These are phyloP conservation scores for Uloborus diversus DNA, from an alignment of 1,140 invertebrate genomes.

Conservation along the genomic window DNA sequence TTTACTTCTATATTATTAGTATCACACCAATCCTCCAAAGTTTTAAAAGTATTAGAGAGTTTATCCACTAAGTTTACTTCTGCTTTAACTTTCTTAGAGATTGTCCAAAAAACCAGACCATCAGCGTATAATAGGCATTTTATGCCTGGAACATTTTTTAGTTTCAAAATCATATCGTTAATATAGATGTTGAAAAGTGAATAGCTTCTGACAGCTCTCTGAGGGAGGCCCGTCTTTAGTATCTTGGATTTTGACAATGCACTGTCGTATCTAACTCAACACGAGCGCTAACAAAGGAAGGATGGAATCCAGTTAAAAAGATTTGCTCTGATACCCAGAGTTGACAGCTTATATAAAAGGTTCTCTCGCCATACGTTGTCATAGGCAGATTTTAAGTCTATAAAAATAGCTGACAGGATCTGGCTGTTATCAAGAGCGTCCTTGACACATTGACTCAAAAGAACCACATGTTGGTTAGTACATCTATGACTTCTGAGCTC, in stretches of 20 bases:
- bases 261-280: too few species aligned
- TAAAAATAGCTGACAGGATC: conserved; percentile 13
- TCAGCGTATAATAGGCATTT: conserved; percentile 25
- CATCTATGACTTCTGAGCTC: conserved; percentile 7
- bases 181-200: too few species aligned
- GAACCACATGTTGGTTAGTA: conserved; percentile 11
- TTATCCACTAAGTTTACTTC: not conserved
- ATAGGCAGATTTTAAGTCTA: conserved; percentile 15
- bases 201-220: conserved; percentile 11
- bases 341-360: not conserved
- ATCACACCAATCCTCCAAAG: conserved; percentile 21
- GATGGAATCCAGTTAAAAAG: not conserved
- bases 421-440: conserved; percentile 18
- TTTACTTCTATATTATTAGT: too few species aligned
- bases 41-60: not conserved
- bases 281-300: conserved; percentile 2
- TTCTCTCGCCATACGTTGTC: not conserved
- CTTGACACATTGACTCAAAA: too few species aligned
- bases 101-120: conserved; percentile 14
- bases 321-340: conserved; percentile 11
- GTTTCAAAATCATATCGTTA: conserved; percentile 27
- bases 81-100: not conserved
- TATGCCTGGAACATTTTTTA: not conserved
- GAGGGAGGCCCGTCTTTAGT: not conserved
- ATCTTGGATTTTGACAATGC: not conserved